Evolutionary conservation across 2,797 vertebrate genomes (phyloP).

Genomic region (Malacoraja senta): DNA sequence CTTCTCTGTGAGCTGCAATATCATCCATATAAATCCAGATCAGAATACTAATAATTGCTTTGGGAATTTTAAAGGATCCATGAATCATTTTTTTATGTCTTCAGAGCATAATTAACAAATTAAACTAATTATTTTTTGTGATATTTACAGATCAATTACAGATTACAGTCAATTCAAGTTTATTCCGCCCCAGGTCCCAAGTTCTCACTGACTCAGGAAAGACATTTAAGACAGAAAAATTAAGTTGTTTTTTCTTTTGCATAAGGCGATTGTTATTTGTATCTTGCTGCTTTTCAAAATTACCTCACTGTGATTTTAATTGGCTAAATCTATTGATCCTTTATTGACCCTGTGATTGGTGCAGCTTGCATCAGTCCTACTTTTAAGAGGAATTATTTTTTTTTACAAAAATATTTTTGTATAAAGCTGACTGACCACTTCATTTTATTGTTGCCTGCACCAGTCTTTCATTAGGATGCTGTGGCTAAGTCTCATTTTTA

Average conservation of each 20-base stretch:
- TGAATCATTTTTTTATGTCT: background rate
- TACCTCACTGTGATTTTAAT: background rate
- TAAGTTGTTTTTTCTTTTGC: background rate
- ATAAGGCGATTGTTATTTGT: background rate
- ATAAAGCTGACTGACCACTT: background rate
- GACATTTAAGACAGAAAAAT: background rate
- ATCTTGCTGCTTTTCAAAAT: background rate
- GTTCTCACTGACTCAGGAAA: background rate
- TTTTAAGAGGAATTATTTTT: background rate
- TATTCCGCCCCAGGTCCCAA: no score
- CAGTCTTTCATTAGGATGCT: background rate
- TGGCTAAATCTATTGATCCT: background rate
- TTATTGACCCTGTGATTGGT: no score
- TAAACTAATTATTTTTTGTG: background rate
- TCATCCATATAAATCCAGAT: background rate
- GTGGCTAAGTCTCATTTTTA: background rate
- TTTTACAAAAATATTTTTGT: background rate
- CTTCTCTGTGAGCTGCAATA: background rate
- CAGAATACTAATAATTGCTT: background rate
- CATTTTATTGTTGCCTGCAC: background rate
- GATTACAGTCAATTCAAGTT: background rate
- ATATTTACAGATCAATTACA: background rate
- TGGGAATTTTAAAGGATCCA: background rate
- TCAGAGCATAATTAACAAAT: background rate
- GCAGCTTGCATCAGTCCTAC: background rate